Evolutionary conservation across 2,113 vertebrate species (phyloP), one percentile per base, ranked within the genome.

Genomic region (Trochalopteron elliotii): DNA sequence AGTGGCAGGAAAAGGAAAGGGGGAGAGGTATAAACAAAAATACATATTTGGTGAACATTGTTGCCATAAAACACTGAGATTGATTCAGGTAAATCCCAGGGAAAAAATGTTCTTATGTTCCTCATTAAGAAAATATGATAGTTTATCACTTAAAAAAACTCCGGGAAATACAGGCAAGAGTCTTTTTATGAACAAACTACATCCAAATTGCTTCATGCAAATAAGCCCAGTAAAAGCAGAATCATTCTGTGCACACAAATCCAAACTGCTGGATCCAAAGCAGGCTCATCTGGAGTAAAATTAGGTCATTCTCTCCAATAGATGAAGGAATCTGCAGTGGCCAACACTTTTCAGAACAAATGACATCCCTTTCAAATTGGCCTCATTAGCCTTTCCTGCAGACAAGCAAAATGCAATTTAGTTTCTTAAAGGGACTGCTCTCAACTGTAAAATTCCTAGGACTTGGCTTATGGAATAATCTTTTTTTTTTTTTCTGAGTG

Each of bases 371-470:
- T 78, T 64, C 83, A 81, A 94, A 77, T 56, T 92, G 83, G 30
- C 74, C 94, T 94, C 85, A 90, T 96, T 94, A 94, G 87, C 87
- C 83, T 69, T 90, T 61, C 75, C 74, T 78, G 52, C 64, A 64
- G 35, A 89, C 39, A 83, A 71, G 44, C 92, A 87, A 91, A 93
- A 96, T 70, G 52, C 37, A 89, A 75, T 96, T 96, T 77, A 42
- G 11, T 65, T 86, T 80, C 91, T 96, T 96, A 71, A 93, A 93
- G 70, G 56, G 56, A 71, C 76, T 94, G 68, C 60, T 95, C 60
- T 95, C 82, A 92, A 30, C 89, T 96, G 93, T 81, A 87, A 97
- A 96, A 97, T 82, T 82, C 63, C 77, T 30, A 78, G 40, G 53
- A 77, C 31, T 61, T 64, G 52, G 67, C 18, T 89, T 91, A 83